These are phyloP conservation scores for Cyclophora punctaria DNA, from an alignment of 2,888 invertebrate genomes.

Conservation along the genomic window DNA sequence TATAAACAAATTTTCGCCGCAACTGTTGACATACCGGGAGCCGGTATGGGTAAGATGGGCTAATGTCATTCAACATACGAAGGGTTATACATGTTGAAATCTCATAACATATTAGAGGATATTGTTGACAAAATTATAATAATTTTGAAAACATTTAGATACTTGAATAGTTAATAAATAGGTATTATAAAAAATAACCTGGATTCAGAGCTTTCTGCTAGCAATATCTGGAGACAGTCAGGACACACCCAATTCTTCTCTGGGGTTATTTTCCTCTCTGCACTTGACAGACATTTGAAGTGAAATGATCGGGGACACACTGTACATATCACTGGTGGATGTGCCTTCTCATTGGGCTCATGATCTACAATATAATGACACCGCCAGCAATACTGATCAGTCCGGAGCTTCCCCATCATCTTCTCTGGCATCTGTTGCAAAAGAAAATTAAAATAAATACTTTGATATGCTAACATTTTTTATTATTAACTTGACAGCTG, in stretches of 20 bases:
- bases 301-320: conserved; percentile 92
- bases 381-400: conserved; percentile 92
- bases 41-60: too few relatives aligned
- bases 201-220: conserved; percentile 82
- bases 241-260: conserved; percentile 85
- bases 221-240: conserved; percentile 85
- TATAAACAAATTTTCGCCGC: too few relatives aligned
- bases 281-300: conserved; percentile 80
- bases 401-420: conserved; percentile 41
- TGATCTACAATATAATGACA: conserved; percentile 84
- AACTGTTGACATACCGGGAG: too few relatives aligned
- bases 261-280: conserved; percentile 50
- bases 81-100: too few relatives aligned
- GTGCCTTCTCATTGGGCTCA: conserved; percentile 47
- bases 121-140: too few relatives aligned
- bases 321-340: conserved; percentile 77
- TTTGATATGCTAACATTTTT: background rate
- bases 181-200: conserved; percentile 56
- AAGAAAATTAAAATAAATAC: background rate
- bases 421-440: conserved; percentile 27
- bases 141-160: too few relatives aligned
- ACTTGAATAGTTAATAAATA: background rate
- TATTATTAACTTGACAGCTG: background rate
- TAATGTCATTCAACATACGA: too few relatives aligned
- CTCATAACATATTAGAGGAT: too few relatives aligned